Percentiles rank a stretch among this genome's conserved stretches.
Conservation (phyloP, 2,113 vertebrate species). For the Paracanthobrama guichenoti region DNA sequence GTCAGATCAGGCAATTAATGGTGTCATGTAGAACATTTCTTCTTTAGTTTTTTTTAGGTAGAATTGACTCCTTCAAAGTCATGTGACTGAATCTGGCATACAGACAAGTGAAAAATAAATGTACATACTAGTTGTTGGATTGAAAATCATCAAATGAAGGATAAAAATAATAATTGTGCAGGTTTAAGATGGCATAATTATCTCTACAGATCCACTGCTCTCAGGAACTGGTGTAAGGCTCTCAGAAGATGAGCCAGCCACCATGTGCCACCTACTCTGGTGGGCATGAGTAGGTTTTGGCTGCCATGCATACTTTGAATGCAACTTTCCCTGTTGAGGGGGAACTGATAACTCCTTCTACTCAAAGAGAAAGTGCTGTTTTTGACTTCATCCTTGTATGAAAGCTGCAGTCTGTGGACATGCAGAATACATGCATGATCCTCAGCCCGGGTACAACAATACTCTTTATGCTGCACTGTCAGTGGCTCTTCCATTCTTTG, state of each 20-base stretch:
- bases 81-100: not conserved
- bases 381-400: not conserved
- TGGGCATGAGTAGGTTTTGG: conserved; percentile 19
- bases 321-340: not conserved
- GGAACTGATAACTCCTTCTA: not conserved
- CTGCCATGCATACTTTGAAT: not conserved
- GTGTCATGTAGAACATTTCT: not conserved
- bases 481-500: not conserved
- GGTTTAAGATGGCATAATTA: not conserved
- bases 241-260: conserved; percentile 2
- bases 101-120: not conserved
- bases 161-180: not conserved
- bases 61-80: not conserved
- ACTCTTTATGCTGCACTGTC: not conserved
- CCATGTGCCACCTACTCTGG: conserved; percentile 17
- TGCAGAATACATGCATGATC: not conserved
- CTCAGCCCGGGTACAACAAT: not conserved
- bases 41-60: not conserved
- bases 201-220: not conserved
- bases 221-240: not conserved
- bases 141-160: not conserved
- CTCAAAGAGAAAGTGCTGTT: not conserved
- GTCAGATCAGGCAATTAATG: too few species aligned
- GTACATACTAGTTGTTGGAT: not conserved
- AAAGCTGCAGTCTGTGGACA: not conserved